Conservation (phyloP, 37 sponge, comb jelly and placozoan genomes). For the Hexactinellida sp. region DNA sequence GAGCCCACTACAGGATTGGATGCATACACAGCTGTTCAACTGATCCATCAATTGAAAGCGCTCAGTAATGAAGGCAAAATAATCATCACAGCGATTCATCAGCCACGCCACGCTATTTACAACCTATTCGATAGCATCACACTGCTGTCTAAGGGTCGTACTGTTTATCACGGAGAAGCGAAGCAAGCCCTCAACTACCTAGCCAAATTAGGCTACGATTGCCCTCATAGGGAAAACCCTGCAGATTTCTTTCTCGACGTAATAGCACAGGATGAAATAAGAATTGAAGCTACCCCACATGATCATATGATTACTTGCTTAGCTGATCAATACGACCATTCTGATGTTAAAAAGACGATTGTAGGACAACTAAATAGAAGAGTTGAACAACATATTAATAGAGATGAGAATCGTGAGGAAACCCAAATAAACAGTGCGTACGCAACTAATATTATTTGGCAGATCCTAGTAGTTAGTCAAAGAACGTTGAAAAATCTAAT, state of each 20-base stretch:
- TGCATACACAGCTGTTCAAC: conserved; percentile 57
- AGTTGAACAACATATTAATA: background rate
- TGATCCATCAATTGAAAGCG: conserved; percentile 42
- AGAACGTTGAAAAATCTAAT: background rate
- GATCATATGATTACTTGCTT: background rate
- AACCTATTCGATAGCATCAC: conserved; percentile 53
- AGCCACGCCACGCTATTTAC: conserved; percentile 68
- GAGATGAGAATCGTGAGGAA: background rate
- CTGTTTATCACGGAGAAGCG: conserved; percentile 51
- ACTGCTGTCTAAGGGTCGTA: conserved; percentile 41
- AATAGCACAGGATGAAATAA: conserved; percentile 36
- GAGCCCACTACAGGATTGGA: conserved; percentile 84
- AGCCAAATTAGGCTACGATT: conserved; percentile 29
- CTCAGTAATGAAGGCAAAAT: conserved; percentile 6
- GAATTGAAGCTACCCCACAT: background rate
- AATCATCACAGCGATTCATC: conserved; percentile 59
- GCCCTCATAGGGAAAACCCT: conserved; percentile 71
- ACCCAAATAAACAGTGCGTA: background rate
- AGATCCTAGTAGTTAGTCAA: background rate
- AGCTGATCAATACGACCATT: background rate
- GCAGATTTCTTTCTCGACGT: conserved; percentile 72
- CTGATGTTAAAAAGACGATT: background rate
- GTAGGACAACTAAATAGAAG: background rate
- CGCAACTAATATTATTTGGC: background rate
- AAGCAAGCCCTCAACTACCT: conserved; percentile 33